Base-by-base conservation (phyloP, 2,888 invertebrate species). In the Oithona nana region DNA sequence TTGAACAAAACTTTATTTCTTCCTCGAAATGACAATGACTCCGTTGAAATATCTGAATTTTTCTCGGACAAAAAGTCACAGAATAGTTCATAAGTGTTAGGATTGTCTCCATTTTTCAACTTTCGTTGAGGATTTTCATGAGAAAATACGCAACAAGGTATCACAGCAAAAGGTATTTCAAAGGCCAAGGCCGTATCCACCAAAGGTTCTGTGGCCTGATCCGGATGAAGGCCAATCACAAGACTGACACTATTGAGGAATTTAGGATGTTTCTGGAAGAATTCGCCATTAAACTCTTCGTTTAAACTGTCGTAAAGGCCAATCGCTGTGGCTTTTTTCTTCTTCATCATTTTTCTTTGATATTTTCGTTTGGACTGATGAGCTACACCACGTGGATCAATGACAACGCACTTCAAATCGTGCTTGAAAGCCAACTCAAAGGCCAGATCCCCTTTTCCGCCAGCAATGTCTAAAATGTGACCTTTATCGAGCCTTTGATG, bases 141-240 rank as follows among this genome's bases (percentile, higher is more conserved):
- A 2, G 57, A 29, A 31, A 57, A 57, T 4, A 57, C 57, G 26
- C 57, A 57, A 20, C 57, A 57, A 8, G 57, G 57, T 16, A 39
- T 28, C 20, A 57, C 31, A 11, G 57, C 57, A 57, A 57, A 57
- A 8, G 30, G 20, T 11, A 57, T 57, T 3, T 31, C 13, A 57
- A 24, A 31, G 20, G 20, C 31, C 29, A 57, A 26, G 3, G 22
- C 29, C 1, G 28, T 4, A 57, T 57, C 57, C 11, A 57, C 31
- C 20, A 57, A 24, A 1, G 31, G 30, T 22, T 57, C 57, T 6
- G 57, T 57, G 30, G 57, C 57, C 26, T 57, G 24, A 57, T 57
- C 57, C 20, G 57, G 57, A 57, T 57, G 57, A 20, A 57, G 8
- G 16, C 57, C 57, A 6, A 57, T 8, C 20, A 57, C 24, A n/a